Evolutionary conservation across 2,888 invertebrate species (phyloP), one percentile per base, ranked within the genome.

Genomic region (Brachyptera putata): DNA sequence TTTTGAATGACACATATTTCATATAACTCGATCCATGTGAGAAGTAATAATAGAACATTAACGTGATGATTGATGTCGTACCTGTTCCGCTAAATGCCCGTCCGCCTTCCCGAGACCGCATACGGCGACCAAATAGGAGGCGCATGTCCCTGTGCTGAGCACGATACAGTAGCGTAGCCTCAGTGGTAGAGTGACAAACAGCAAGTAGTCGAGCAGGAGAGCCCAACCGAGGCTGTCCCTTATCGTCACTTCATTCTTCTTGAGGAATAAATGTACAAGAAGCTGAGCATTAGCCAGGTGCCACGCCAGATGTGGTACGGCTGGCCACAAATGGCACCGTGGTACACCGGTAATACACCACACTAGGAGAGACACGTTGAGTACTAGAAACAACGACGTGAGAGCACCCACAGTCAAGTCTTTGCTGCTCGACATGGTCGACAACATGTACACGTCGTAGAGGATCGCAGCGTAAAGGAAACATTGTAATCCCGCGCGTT

Each of bases 141-240:
- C 77, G 66, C 82, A 83, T 13, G 84, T 84, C 59, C 79, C 80
- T 18, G 82, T 68, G 49, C 84, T 84, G 62, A 86, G 75, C 50
- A 83, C 75, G 39, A 80, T 77, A 68, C 85, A 84, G 64, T 81
- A 82, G 43, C 83, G 76, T 39, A 88, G 73, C 58, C 86, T 78
- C 61, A 89, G 75, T 0, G 89, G 89, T 66, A 89, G 74, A 14
- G 87, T 85, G 58, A 87, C 86, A 73, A 86, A 88, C 53, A 87
- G 81, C 53, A 89, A 76, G 71, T 87, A 90, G 68, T 86, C 83
- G 67, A 87, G 74, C 53, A 89, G 76, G 62, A 89, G 76, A 24
- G 84, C 80, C 88, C 89, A 89, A 26, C 86, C 86, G 16, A 89
- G 77, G 58, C 82, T 80, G 69, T 87, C 85, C 62, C 86, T 79